Percentiles rank a stretch among this genome's conserved stretches.
phyloP scores from a whole-genome alignment of 2,888 invertebrate species.

The Acleris holmiana region DNA sequence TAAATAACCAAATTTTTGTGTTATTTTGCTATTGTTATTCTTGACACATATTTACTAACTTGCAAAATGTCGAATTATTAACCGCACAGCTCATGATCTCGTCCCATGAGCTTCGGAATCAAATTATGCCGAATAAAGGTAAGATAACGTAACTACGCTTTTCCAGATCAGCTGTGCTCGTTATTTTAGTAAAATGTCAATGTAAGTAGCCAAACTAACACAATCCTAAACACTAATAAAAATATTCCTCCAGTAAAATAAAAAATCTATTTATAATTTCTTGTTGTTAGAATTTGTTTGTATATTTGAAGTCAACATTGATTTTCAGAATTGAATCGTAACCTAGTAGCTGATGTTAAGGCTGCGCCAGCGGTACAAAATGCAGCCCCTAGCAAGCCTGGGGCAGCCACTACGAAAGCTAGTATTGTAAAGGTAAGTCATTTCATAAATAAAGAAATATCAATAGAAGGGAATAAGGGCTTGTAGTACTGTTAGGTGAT shows the following conservation, averaged over 20 bases:
- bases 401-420: constrained; percentile 41
- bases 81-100: neutral
- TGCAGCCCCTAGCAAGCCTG: constrained; percentile 14
- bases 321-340: constrained; percentile 39
- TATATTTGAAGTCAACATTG: constrained; percentile 30
- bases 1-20: constrained; percentile 5
- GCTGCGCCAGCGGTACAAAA: constrained; percentile 19
- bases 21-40: constrained; percentile 18
- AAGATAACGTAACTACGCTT: constrained; percentile 21
- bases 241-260: neutral
- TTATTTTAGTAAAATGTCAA: too few relatives aligned
- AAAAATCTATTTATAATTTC: too few relatives aligned
- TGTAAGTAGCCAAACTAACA: too few relatives aligned
- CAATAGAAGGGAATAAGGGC: too few relatives aligned
- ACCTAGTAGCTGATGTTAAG: constrained; percentile 41
- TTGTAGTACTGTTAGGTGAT: too few relatives aligned
- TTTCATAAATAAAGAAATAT: neutral
- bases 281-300: neutral
- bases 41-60: neutral
- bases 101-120: neutral
- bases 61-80: constrained; percentile 12
- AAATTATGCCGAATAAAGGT: constrained; percentile 59
- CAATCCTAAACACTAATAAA: too few relatives aligned
- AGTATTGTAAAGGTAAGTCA: constrained; percentile 50
- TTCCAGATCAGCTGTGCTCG: too few relatives aligned